Evolutionary conservation across 2,888 invertebrate species (phyloP).

Genomic region (Parnassius orleans): DNA sequence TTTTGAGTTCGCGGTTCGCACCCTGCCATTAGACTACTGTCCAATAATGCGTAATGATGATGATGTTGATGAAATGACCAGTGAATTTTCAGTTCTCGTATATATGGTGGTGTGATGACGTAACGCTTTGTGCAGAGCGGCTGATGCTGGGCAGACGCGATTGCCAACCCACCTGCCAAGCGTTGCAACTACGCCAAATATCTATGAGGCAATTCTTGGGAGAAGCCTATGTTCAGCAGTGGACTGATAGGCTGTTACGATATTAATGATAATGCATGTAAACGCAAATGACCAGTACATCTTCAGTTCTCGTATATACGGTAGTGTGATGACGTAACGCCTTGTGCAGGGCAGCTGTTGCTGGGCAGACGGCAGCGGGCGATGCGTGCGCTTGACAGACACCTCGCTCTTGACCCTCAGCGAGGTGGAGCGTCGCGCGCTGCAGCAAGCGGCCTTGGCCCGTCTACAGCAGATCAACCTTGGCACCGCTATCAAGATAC

Average conservation of each 20-base stretch:
- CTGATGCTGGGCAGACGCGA: conserved; percentile 89
- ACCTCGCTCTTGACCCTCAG: conserved; percentile 86
- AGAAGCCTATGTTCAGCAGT: too few species aligned
- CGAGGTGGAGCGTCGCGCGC: conserved; percentile 88
- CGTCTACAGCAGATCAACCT: conserved; percentile 92
- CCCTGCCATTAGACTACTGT: too few species aligned
- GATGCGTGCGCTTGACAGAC: conserved; percentile 86
- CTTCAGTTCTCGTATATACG: neutral
- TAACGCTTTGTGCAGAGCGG: conserved; percentile 85
- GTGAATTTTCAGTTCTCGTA: neutral
- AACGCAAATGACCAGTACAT: too few species aligned
- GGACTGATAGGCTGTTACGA: too few species aligned
- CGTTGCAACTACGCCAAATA: too few species aligned
- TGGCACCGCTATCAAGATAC: conserved; percentile 89
- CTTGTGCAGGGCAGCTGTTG: conserved; percentile 88
- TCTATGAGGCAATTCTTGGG: too few species aligned
- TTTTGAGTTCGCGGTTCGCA: too few species aligned
- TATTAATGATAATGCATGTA: too few species aligned
- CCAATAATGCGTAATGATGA: too few species aligned
- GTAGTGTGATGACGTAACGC: conserved; percentile 73
- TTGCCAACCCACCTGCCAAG: too few species aligned
- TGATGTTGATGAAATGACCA: too few species aligned
- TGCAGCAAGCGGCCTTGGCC: conserved; percentile 92
- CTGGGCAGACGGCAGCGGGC: conserved; percentile 87
- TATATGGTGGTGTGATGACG: conserved; percentile 63